These are phyloP conservation scores for Ennomos fuscantarius DNA, from an alignment of 2,888 invertebrate species.

Conservation along the genomic window DNA sequence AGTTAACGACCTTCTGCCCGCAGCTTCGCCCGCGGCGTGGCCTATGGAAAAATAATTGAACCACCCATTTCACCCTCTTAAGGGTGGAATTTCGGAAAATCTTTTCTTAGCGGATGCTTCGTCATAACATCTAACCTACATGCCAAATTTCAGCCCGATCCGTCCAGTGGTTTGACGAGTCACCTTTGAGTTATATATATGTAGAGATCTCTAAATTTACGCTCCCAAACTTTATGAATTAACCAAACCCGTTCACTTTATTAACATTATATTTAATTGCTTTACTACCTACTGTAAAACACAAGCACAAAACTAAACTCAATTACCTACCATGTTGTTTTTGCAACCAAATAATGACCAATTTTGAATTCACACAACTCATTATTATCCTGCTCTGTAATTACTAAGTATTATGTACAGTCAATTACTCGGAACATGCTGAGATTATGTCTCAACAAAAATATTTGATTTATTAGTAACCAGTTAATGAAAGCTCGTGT, in stretches of 20 bases:
- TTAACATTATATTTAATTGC: conserved; percentile 23
- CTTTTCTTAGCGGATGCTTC: no score
- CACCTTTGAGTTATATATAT: no score
- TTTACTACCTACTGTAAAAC: conserved; percentile 24
- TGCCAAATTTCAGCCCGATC: no score
- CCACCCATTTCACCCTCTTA: no score
- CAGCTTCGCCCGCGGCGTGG: no score
- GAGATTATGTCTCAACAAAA: conserved; percentile 8
- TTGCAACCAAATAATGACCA: conserved; percentile 31
- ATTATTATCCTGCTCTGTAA: conserved; percentile 34
- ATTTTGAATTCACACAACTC: conserved; percentile 24
- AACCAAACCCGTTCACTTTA: not conserved
- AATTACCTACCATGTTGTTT: conserved; percentile 21
- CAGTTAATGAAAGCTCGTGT: not conserved
- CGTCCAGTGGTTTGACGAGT: no score
- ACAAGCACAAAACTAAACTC: conserved; percentile 20
- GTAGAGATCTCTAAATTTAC: no score
- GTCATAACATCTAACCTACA: no score
- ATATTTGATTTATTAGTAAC: not conserved
- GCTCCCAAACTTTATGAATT: no score
- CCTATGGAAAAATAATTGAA: no score
- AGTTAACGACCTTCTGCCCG: no score
- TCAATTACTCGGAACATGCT: conserved; percentile 14
- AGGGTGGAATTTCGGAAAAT: no score
- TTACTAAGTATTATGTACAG: conserved; percentile 30